Evolutionary conservation across 2,113 vertebrate genomes (phyloP).

Genomic region (Talpa occidentalis): DNA sequence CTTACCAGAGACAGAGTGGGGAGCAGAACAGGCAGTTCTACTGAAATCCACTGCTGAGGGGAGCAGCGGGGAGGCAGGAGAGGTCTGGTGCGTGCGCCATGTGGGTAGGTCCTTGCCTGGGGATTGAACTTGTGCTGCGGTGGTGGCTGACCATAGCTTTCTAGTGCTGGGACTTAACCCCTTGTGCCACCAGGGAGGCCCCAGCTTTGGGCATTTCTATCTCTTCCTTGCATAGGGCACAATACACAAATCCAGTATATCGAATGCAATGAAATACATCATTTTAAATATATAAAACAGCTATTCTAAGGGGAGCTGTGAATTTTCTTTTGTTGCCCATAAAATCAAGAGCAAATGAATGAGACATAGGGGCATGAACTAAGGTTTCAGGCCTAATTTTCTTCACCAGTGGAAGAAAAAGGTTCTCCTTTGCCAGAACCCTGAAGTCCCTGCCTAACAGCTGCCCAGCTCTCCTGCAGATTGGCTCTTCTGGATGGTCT

Average conservation of each 20-base stretch:
- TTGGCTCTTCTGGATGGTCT: background rate
- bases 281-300: background rate
- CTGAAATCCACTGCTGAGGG: too few species aligned
- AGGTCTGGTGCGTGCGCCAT: too few species aligned
- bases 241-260: background rate
- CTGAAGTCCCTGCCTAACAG: background rate
- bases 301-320: background rate
- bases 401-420: background rate
- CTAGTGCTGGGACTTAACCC: too few species aligned
- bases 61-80: too few species aligned
- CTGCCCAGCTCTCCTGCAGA: background rate
- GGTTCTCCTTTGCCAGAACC: background rate
- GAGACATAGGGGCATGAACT: background rate
- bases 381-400: background rate
- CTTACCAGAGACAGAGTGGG: too few species aligned
- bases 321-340: background rate
- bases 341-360: background rate
- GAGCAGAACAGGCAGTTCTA: too few species aligned
- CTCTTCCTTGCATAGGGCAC: background rate
- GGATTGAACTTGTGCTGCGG: too few species aligned
- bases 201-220: background rate
- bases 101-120: too few species aligned
- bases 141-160: too few species aligned
- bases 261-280: background rate
- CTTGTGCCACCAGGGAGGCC: too few species aligned